These are phyloP conservation scores for Pedetes capensis DNA, from an alignment of 2,113 vertebrate species.

Conservation along the genomic window DNA sequence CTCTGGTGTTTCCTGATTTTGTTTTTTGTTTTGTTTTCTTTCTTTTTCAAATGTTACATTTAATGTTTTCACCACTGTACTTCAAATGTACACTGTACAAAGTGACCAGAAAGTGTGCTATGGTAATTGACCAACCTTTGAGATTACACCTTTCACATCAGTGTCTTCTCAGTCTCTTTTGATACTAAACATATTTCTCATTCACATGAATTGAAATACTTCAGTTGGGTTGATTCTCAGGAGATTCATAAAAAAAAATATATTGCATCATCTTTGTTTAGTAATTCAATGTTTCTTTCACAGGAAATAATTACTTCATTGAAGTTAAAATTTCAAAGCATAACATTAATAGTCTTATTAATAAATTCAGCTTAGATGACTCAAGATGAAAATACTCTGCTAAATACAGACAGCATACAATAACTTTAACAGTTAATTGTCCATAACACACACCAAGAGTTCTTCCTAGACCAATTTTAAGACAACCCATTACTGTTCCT, in stretches of 20 bases:
- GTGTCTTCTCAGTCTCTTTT: conserved; percentile 87
- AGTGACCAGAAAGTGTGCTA: conserved; percentile 90
- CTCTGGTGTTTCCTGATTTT: background rate
- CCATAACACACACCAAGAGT: conserved; percentile 89
- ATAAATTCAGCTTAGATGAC: conserved; percentile 87
- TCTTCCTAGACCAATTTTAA: conserved; percentile 87
- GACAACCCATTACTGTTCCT: conserved; percentile 85
- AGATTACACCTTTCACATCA: conserved; percentile 88
- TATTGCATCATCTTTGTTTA: conserved; percentile 88
- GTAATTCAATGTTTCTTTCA: conserved; percentile 87
- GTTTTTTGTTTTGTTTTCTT: no score
- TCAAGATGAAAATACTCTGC: conserved; percentile 89
- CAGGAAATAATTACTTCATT: conserved; percentile 92
- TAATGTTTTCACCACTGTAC: conserved; percentile 95
- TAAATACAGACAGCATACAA: conserved; percentile 91
- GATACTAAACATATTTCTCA: conserved; percentile 82
- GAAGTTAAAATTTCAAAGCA: conserved; percentile 90
- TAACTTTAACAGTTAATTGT: conserved; percentile 95
- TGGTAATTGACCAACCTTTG: conserved; percentile 88
- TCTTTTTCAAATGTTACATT: conserved; percentile 94
- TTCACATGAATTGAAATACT: conserved; percentile 86
- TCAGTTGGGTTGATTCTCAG: conserved; percentile 84
- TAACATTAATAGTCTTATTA: conserved; percentile 87
- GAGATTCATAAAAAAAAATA: conserved; percentile 88
- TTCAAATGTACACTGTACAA: conserved; percentile 94